phyloP scores from a whole-genome alignment of 2,797 vertebrate genomes.

The Craterocephalus amniculus region DNA sequence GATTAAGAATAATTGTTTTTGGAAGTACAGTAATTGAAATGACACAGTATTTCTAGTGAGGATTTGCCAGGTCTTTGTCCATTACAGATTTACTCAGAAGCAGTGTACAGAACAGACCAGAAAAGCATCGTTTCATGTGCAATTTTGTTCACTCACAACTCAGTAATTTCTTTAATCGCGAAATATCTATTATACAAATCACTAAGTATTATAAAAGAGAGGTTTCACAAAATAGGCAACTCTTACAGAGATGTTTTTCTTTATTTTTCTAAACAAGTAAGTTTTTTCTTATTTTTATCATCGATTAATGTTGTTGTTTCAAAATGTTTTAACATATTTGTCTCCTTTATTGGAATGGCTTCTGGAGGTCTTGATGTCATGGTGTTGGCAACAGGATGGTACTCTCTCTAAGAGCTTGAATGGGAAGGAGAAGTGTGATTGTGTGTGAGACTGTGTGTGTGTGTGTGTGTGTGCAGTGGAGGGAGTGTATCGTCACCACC shows the following conservation, averaged over 20 bases:
- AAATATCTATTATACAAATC: too few relatives aligned
- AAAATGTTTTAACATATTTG: neutral
- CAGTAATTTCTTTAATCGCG: neutral
- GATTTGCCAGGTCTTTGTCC: neutral
- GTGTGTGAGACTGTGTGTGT: conserved; percentile 20
- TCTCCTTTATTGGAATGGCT: conserved; percentile 2
- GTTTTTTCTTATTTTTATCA: too few relatives aligned
- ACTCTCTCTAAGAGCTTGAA: conserved; percentile 42
- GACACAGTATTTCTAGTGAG: too few relatives aligned
- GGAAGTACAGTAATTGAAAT: too few relatives aligned
- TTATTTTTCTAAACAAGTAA: neutral
- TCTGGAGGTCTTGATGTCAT: conserved; percentile 42
- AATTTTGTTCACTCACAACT: neutral
- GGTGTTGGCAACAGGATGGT: conserved; percentile 36
- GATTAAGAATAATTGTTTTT: neutral
- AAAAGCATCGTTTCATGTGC: neutral
- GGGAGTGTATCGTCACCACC: conserved; percentile 64
- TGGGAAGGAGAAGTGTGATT: conserved; percentile 38
- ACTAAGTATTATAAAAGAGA: too few relatives aligned
- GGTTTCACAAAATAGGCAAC: neutral
- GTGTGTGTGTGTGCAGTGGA: too few relatives aligned
- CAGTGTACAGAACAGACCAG: neutral
- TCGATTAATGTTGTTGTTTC: neutral
- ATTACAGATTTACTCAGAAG: neutral
- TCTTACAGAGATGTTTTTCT: neutral